phyloP scores from a whole-genome alignment of 2,113 vertebrate genomes.

The Acrocephalus arundinaceus region DNA sequence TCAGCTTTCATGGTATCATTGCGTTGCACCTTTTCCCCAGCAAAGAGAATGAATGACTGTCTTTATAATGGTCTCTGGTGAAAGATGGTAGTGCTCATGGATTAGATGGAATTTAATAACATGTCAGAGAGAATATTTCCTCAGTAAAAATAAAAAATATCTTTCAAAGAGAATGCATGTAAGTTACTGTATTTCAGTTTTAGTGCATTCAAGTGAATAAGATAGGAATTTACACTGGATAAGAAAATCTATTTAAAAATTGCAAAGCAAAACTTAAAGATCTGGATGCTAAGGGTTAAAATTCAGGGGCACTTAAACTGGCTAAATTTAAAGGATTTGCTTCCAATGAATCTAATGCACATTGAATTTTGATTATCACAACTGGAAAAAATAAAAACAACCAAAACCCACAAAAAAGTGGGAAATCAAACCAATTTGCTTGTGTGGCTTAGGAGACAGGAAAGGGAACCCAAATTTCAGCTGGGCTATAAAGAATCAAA shows the following conservation, averaged over 20 bases:
- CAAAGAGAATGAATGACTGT: slow-evolving; percentile 4
- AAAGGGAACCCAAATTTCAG: not conserved
- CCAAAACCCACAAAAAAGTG: not conserved
- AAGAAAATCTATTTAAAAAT: not conserved
- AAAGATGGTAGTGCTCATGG: not conserved
- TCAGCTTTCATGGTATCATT: slow-evolving; percentile 48
- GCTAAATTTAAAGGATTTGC: not conserved
- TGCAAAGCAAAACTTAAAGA: not conserved
- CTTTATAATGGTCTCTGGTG: slow-evolving; percentile 10
- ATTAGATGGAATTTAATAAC: slow-evolving; percentile 34
- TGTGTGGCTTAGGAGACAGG: not conserved
- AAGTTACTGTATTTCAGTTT: not conserved
- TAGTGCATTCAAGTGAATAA: not conserved
- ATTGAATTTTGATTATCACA: not conserved
- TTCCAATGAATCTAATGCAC: not conserved
- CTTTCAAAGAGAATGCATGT: not conserved
- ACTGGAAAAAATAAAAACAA: not conserved
- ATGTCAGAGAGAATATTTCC: not conserved
- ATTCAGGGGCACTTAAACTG: not conserved
- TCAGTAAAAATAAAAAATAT: not conserved
- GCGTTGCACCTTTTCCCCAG: slow-evolving; percentile 39
- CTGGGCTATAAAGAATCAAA: not conserved
- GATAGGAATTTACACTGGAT: not conserved
- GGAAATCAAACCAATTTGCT: not conserved
- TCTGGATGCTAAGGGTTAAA: not conserved